A percentile compares a stretch with the other conserved stretches of the same genome.
phyloP scores from a whole-genome alignment of 2,113 vertebrate genomes.

The Acanthochromis polyacanthus region DNA sequence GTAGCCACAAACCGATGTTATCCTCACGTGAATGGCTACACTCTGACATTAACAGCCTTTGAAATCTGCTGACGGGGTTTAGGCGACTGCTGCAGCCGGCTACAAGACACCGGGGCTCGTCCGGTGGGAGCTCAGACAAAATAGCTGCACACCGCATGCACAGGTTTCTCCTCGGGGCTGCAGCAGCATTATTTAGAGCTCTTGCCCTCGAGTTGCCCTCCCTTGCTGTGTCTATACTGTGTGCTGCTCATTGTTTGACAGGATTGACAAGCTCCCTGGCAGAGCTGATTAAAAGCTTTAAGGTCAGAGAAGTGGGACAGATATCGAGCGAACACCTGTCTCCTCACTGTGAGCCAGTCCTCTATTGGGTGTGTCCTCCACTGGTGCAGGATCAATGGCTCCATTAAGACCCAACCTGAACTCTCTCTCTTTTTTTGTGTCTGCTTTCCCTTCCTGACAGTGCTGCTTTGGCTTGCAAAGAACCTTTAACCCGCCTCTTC shows the following conservation, averaged over 20 bases:
- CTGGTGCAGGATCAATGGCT: slow-evolving; percentile 77
- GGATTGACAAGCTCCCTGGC: slow-evolving; percentile 83
- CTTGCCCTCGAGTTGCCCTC: slow-evolving; percentile 46
- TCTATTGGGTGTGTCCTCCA: slow-evolving; percentile 75
- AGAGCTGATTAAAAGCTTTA: slow-evolving; percentile 87
- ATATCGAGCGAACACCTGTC: slow-evolving; percentile 84
- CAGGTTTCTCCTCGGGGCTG: slow-evolving; percentile 37
- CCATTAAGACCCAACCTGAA: slow-evolving; percentile 71
- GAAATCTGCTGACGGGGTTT: slow-evolving; percentile 57
- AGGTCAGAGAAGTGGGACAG: slow-evolving; percentile 84
- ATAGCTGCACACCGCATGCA: slow-evolving; percentile 29
- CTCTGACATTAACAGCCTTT: slow-evolving; percentile 62
- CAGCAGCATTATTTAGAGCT: slow-evolving; percentile 59
- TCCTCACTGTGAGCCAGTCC: slow-evolving; percentile 63
- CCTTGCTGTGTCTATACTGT: slow-evolving; percentile 57
- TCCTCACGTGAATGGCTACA: slow-evolving; percentile 26
- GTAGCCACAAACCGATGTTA: slow-evolving; percentile 40
- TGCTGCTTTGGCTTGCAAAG: slow-evolving; percentile 63
- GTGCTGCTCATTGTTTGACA: slow-evolving; percentile 78
- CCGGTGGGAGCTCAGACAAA: slow-evolving; percentile 42
- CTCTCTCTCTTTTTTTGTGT: slow-evolving; percentile 16
- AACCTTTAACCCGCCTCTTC: slow-evolving; percentile 52
- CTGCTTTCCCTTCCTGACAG: slow-evolving; percentile 37
- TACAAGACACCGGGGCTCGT: slow-evolving; percentile 13
- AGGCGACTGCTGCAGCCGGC: slow-evolving; percentile 5